Evolutionary conservation across 2,797 vertebrate genomes (phyloP), one percentile per base, ranked within the genome.

Genomic region (Takifugu rubripes): DNA sequence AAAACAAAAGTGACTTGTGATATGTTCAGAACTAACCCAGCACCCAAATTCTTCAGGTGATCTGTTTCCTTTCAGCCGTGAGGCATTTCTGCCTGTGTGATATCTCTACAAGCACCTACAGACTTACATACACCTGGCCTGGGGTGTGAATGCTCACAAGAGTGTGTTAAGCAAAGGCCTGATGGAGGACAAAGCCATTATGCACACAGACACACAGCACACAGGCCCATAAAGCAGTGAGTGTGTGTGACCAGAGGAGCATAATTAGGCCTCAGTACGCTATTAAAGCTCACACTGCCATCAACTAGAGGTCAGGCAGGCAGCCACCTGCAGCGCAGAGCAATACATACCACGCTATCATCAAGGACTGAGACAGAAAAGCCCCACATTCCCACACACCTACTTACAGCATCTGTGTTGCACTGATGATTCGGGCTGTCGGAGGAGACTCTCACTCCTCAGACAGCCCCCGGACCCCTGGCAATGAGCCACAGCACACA

Each of bases 251-350:
- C 75, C 74, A 68, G 75, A 84, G 77, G 50, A 77, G 82, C 87
- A 85, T 91, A 91, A 91, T 91, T 89, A 89, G 87, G 87, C 82
- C 88, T 89, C 87, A 54, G 70, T 33, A 86, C 62, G 64, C 87
- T 81, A 75, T 89, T 91, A 90, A 89, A 90, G 88, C 74, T 86
- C 70, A 77, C 78, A 70, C 82, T 68, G 74, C 74, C 79, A 77
- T 87, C 82, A 81, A 85, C 58, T 64, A 77, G 78, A 85, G 88
- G 89, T 90, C 89, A 88, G 72, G 46, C 73, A 78, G 75, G 83
- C 79, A 84, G 77, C 84, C 82, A 85, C 85, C 78, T 82, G 85
- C 79, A 76, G 74, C 56, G 70, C 73, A 62, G 56, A 66, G 76
- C 36, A 14, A 66, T 48, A 54, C 70, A 61, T 49, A 53, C 52